Conservation (phyloP, 2,888 invertebrate species). For the Acrobasis repandana region DNA sequence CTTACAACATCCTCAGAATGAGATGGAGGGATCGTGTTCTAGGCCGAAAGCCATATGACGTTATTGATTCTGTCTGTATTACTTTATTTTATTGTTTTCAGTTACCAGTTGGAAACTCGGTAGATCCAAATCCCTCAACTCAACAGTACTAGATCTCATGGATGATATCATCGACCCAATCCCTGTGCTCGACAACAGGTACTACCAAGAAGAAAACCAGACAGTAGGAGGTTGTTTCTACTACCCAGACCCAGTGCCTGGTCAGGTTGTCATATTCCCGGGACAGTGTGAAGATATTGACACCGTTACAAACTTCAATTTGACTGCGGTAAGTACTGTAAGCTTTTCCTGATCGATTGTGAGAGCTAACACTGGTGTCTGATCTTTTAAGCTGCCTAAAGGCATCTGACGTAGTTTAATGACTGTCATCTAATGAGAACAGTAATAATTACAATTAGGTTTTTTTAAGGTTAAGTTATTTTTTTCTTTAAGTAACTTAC, state of each 20-base stretch:
- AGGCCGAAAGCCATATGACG: too few species aligned
- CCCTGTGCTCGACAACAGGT: conserved; percentile 49
- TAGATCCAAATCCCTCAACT: conserved; percentile 45
- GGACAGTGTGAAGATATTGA: conserved; percentile 55
- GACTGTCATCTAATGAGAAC: too few species aligned
- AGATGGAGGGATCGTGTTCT: too few species aligned
- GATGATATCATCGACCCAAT: conserved; percentile 42
- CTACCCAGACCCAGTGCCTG: conserved; percentile 53
- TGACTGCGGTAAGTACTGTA: conserved; percentile 40
- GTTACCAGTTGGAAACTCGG: conserved; percentile 69
- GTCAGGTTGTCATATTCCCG: conserved; percentile 56
- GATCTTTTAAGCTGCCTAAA: too few species aligned
- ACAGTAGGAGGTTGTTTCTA: conserved; percentile 61
- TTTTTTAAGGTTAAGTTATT: too few species aligned
- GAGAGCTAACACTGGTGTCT: too few species aligned
- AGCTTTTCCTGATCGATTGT: too few species aligned
- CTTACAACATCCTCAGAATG: too few species aligned
- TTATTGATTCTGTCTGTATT: not conserved
- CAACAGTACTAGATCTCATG: conserved; percentile 41
- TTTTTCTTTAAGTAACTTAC: too few species aligned
- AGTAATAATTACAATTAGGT: too few species aligned
- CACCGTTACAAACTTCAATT: conserved; percentile 47
- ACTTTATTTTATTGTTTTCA: conserved; percentile 30
- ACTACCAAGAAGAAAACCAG: conserved; percentile 49
- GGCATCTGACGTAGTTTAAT: too few species aligned